These are phyloP conservation scores for Biston betularia DNA, from an alignment of 2,888 invertebrate species.

Conservation along the genomic window DNA sequence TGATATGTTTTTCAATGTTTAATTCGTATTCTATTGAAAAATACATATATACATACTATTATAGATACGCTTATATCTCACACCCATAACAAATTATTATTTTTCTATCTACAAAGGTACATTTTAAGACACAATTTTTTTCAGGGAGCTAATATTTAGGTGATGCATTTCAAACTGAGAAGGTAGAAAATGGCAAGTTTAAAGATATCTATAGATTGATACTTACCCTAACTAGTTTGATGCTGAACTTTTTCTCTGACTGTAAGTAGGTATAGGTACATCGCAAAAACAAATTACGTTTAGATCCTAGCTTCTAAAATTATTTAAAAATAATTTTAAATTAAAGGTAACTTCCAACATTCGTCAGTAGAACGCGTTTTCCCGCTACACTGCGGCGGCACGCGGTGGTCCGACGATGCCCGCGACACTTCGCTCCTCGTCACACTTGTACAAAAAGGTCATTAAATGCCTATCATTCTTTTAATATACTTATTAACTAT, in stretches of 20 bases:
- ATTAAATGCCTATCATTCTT: slow-evolving; percentile 73
- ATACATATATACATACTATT: slow-evolving; percentile 38
- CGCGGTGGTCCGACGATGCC: slow-evolving; percentile 8
- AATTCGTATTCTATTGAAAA: slow-evolving; percentile 24
- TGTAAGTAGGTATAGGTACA: slow-evolving; percentile 55
- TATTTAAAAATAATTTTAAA: slow-evolving; percentile 78
- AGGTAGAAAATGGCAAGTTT: slow-evolving; percentile 14
- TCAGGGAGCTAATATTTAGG: slow-evolving; percentile 13
- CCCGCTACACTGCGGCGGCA: slow-evolving; percentile 21
- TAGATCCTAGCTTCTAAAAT: slow-evolving; percentile 77
- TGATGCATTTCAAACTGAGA: background rate
- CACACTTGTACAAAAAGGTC: slow-evolving; percentile 65
- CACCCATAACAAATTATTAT: slow-evolving; percentile 34
- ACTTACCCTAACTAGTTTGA: slow-evolving; percentile 39
- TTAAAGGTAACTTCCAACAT: slow-evolving; percentile 84
- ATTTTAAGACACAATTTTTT: slow-evolving; percentile 71
- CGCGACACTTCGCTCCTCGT: slow-evolving; percentile 31
- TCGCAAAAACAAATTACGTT: slow-evolving; percentile 76
- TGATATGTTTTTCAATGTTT: slow-evolving; percentile 43
- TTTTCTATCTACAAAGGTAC: slow-evolving; percentile 80
- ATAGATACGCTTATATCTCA: slow-evolving; percentile 40
- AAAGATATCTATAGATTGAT: slow-evolving; percentile 8
- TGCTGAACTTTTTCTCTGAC: slow-evolving; percentile 84
- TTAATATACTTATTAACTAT: slow-evolving; percentile 69
- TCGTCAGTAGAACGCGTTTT: slow-evolving; percentile 46